Conservation (phyloP, 2,113 vertebrate genomes). For the Bucco capensis region DNA sequence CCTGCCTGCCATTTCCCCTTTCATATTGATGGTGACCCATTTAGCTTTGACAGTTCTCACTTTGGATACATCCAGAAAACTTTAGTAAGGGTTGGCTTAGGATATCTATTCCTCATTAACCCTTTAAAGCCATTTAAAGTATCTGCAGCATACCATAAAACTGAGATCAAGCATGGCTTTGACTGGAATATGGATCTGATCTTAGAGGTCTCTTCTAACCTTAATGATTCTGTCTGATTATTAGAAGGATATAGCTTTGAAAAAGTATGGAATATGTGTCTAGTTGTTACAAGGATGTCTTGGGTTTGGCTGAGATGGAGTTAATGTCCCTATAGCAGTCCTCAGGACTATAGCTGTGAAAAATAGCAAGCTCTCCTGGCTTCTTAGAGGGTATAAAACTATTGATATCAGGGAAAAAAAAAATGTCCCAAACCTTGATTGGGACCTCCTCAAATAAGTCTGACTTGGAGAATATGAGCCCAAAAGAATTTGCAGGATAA, state of each 20-base stretch:
- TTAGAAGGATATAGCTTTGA: neutral
- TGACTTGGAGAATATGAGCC: neutral
- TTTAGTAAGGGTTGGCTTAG: neutral
- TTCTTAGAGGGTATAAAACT: neutral
- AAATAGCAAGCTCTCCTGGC: neutral
- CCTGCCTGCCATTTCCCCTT: neutral
- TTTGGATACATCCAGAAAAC: neutral
- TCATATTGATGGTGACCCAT: slow-evolving; percentile 19
- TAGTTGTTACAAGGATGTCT: too few species aligned
- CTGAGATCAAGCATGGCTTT: neutral
- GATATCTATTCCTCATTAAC: neutral
- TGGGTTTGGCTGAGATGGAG: too few species aligned
- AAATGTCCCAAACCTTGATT: neutral
- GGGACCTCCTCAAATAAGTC: neutral
- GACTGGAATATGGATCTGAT: neutral
- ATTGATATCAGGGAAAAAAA: neutral
- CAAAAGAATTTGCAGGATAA: neutral
- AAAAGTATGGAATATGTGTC: too few species aligned
- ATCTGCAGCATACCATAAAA: neutral
- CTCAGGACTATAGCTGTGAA: neutral
- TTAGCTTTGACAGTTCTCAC: neutral
- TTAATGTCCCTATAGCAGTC: too few species aligned
- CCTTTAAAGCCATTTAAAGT: neutral
- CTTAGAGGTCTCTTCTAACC: too few species aligned
- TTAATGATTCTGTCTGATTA: too few species aligned